Conservation (phyloP, 1,140 invertebrate species). For the Leptoteleia sp. region DNA sequence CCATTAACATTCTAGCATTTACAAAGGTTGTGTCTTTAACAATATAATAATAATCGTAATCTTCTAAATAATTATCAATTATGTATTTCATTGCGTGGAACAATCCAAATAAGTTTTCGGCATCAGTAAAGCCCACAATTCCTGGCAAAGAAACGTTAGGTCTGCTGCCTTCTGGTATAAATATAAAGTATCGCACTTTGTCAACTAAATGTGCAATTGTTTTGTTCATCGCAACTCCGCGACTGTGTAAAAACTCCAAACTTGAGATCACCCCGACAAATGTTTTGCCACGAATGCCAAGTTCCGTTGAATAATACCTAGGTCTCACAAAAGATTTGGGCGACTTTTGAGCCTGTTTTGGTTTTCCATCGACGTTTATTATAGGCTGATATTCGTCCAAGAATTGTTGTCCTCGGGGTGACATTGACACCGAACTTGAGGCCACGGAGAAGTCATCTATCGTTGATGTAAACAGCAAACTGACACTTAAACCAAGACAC, state of each 20-base stretch:
- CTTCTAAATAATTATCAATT: conserved; percentile 91
- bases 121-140: conserved; percentile 91
- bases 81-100: conserved; percentile 95
- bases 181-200: conserved; percentile 89
- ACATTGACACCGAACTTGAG: conserved; percentile 56
- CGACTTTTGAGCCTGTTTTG: conserved; percentile 79
- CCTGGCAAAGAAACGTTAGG: conserved; percentile 87
- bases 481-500: conserved; percentile 76
- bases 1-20: conserved; percentile 86
- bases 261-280: conserved; percentile 91
- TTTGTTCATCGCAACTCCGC: conserved; percentile 89
- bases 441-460: conserved; percentile 65
- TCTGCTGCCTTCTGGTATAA: conserved; percentile 84
- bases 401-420: conserved; percentile 61
- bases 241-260: conserved; percentile 85
- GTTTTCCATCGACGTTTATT: conserved; percentile 82
- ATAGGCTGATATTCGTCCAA: conserved; percentile 83
- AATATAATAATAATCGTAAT: conserved; percentile 95
- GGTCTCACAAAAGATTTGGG: conserved; percentile 86
- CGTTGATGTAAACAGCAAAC: conserved; percentile 73
- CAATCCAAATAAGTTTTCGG: conserved; percentile 86
- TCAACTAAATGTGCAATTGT: conserved; percentile 90
- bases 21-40: conserved; percentile 91
- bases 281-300: conserved; percentile 94
- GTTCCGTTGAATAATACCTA: conserved; percentile 94